Base-by-base conservation (phyloP, 2,797 vertebrate species). In the Labroides dimidiatus region DNA sequence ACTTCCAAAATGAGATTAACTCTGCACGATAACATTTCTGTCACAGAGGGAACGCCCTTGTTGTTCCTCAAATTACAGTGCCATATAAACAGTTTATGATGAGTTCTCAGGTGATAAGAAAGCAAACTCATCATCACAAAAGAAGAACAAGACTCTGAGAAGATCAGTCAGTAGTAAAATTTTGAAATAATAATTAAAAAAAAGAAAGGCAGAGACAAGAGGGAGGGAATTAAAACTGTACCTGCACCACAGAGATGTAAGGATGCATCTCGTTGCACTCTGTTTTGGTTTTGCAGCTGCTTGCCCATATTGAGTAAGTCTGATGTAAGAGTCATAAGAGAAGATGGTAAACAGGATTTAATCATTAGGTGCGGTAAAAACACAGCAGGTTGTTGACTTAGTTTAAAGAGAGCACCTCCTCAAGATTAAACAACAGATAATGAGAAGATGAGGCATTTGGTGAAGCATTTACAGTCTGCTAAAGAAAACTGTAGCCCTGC, bases 251-350 rank as follows among this genome's bases (percentile, higher is more conserved):
- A 64, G 98, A 99, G 84, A 99, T 95, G 72, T 95, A 96, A 6
- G 98, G 98, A 89, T 99, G 98, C 86, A 98, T 94, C 77, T 97
- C 95, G 72, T 99, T 99, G 92, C 98, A 99, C 67, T 97, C 95
- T 0, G 95, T 94, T 93, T 99, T 99, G 89, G 96, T 98, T 92
- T 96, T 97, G 91, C 98, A 99, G 89, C 94, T 97, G 92, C 97
- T 97, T 53, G 98, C 97, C 98, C 98, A 99, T 85, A 98, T 87
- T 17, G 98, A 99, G 72, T 99, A 99, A 0, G 94, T 96, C 98
- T 99, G 52, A 15, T 86, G 48, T 14, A 19, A n/a, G 27, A 52
- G 7, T 9, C 7, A 21, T 47, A 64, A 6, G 9, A 60, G 12
- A 49, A 12, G 33, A 50, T 81, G 45, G 27, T 12, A 16, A 24